Evolutionary conservation across 1,140 invertebrate species (phyloP), one percentile per base, ranked within the genome.

Genomic region (Lanistes nyassanus): DNA sequence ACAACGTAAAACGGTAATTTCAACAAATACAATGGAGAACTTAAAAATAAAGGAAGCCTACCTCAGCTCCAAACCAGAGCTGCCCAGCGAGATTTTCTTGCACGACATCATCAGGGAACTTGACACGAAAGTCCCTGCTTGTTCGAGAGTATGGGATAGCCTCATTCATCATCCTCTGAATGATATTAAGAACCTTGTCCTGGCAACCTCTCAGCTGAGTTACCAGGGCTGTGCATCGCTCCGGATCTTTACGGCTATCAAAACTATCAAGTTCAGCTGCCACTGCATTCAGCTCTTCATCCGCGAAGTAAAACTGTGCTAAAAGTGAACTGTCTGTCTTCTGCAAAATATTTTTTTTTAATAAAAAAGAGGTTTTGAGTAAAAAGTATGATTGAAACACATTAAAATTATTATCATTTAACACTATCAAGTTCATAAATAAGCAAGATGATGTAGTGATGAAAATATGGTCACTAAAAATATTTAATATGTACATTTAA

Each of bases 11-110:
- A n/a, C n/a, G n/a, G n/a, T n/a, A n/a, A n/a, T n/a, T n/a, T n/a
- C n/a, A n/a, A n/a, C n/a, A 76, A 6, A 81, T 81, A 58, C 77
- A 56, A 70, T 55, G 56, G 19, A 67, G 19, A 67, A 76, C 11
- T 11, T 26, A 70, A 70, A 47, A n/a, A 47, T 11, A 31, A 53
- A 23, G 0, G 13, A 31, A 11, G 80, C 77, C 84, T 90, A 95
- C 94, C 92, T 99, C 98, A 53, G 98, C 98, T n/a, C 98, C 98
- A 91, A 99, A 99, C 98, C 98, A 99, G 23, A 99, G 91, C 90
- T 99, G 98, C 0, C 98, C 98, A 31, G 97, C 96, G 29, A 99
- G 90, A 90, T 97, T 98, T 86, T 99, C 98, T 88, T 98, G 97
- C 83, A 99, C 92, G 5, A 99, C 96, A 88, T 99, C 98, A 89